Evolutionary conservation across 2,797 vertebrate genomes (phyloP).

Genomic region (Setipinna tenuifilis): DNA sequence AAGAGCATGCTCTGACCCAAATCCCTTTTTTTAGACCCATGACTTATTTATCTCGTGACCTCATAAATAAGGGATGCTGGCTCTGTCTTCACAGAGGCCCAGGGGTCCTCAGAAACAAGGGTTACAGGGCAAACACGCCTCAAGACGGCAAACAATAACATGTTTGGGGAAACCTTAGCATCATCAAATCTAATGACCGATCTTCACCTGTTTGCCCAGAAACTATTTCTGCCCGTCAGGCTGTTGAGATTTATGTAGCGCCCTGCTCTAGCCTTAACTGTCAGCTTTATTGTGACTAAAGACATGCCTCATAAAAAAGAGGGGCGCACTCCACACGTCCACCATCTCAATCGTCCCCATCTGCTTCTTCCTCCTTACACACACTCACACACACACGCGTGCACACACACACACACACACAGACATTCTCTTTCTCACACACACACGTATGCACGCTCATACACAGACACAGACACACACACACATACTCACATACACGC

Average conservation of each 20-base stretch:
- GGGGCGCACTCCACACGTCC: too few species aligned
- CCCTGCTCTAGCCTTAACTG: background rate
- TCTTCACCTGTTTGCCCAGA: background rate
- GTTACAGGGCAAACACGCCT: too few species aligned
- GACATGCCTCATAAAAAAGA: slow-evolving; percentile 16
- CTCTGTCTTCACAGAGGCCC: slow-evolving; percentile 8
- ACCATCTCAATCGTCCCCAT: too few species aligned
- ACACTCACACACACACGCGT: too few species aligned
- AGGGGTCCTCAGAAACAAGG: background rate
- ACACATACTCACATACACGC: background rate
- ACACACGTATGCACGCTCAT: background rate
- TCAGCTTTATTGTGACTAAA: slow-evolving; percentile 24
- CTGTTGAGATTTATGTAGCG: background rate
- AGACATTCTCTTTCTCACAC: too few species aligned
- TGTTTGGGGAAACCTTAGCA: background rate
- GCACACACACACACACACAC: background rate
- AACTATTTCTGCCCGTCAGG: background rate
- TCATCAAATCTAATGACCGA: background rate
- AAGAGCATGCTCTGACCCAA: slow-evolving; percentile 42
- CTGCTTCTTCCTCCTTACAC: too few species aligned
- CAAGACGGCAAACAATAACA: background rate
- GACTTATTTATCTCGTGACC: slow-evolving; percentile 43
- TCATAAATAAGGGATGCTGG: slow-evolving; percentile 42
- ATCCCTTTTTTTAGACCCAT: slow-evolving; percentile 45
- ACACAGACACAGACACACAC: background rate